Conservation (phyloP, 92 coral and sea anemone species). For the Heteractis magnifica region DNA sequence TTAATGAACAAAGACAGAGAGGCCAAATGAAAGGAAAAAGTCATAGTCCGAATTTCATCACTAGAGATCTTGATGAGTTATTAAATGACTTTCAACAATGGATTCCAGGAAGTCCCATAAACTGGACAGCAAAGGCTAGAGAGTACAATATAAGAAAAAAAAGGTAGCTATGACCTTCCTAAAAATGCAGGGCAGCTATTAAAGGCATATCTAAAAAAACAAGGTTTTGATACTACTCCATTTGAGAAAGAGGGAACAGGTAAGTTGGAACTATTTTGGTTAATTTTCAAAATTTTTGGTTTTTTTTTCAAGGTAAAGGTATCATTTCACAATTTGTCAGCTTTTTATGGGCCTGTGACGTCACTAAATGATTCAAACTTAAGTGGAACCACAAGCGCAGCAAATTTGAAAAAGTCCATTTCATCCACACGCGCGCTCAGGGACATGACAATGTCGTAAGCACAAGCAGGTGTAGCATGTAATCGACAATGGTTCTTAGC, state of each 20-base stretch:
- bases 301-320: too few relatives aligned
- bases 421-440: too few relatives aligned
- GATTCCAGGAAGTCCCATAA: conserved; percentile 21
- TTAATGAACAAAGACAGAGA: neutral
- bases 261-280: too few relatives aligned
- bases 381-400: too few relatives aligned
- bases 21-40: conserved; percentile 14
- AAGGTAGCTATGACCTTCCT: conserved; percentile 21
- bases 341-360: too few relatives aligned
- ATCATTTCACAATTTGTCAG: too few relatives aligned
- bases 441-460: too few relatives aligned
- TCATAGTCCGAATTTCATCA: conserved; percentile 23
- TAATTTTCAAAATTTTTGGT: too few relatives aligned
- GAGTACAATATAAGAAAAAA: conserved; percentile 26
- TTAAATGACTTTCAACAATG: conserved; percentile 18
- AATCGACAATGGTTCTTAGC: too few relatives aligned
- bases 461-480: too few relatives aligned
- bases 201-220: conserved; percentile 19
- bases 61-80: conserved; percentile 32
- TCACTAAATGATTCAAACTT: too few relatives aligned
- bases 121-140: conserved; percentile 43
- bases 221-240: conserved; percentile 18
- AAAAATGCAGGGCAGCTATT: conserved; percentile 33
- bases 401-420: too few relatives aligned
- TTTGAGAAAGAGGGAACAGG: neutral